These are phyloP conservation scores for Corythoichthys haematopterus DNA, from an alignment of 2,113 vertebrate species.

Conservation along the genomic window DNA sequence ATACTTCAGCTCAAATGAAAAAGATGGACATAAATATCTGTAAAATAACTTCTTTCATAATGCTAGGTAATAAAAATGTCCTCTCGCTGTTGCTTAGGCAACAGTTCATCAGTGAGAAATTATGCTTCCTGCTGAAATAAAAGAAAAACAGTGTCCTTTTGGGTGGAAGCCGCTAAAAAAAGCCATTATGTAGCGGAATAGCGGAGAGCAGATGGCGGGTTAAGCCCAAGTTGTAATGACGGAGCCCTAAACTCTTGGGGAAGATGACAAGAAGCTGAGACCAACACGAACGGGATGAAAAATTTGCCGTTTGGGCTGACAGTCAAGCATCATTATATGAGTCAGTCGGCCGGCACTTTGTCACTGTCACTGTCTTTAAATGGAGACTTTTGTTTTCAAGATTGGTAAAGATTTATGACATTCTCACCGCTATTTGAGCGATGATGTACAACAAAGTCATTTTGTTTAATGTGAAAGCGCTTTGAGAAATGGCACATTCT, in stretches of 20 bases:
- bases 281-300: not conserved
- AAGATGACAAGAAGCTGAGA: conserved; percentile 38
- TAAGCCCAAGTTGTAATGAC: conserved; percentile 43
- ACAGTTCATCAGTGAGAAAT: not conserved
- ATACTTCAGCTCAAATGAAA: not conserved
- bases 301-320: conserved; percentile 43
- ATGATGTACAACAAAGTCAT: conserved; percentile 63
- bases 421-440: conserved; percentile 55
- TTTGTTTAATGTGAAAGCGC: conserved; percentile 62
- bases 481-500: conserved; percentile 59
- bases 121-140: conserved; percentile 12
- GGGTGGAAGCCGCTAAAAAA: conserved; percentile 16
- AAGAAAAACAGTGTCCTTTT: conserved; percentile 1
- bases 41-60: not conserved
- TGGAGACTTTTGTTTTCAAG: conserved; percentile 70
- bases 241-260: conserved; percentile 36
- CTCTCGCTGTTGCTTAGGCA: not conserved
- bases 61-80: not conserved
- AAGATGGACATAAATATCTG: not conserved
- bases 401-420: conserved; percentile 67
- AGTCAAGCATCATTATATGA: conserved; percentile 69
- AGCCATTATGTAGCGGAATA: conserved; percentile 3
- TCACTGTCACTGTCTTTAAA: conserved; percentile 69
- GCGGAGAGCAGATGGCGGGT: conserved; percentile 25
- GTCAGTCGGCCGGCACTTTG: conserved; percentile 63